Percentiles rank a stretch among this genome's conserved stretches.
phyloP scores from a whole-genome alignment of 2,797 vertebrate genomes.

The Dendrocincla tyrannina region DNA sequence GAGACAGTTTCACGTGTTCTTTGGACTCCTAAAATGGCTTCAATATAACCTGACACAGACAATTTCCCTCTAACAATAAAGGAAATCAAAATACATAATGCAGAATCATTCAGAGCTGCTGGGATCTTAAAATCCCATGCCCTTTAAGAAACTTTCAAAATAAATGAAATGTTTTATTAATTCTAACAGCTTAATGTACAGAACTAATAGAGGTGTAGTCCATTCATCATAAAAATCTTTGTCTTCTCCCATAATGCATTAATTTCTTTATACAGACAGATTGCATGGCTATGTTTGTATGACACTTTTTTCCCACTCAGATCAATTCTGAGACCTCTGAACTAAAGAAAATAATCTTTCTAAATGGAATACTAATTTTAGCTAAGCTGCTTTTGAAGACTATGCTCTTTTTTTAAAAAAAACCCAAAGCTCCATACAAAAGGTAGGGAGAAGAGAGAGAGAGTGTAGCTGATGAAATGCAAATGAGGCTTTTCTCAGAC shows the following conservation, averaged over 20 bases:
- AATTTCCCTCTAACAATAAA: conserved; percentile 36
- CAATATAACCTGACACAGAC: conserved; percentile 6
- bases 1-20: background rate
- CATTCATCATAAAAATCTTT: conserved; percentile 59
- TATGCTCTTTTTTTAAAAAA: conserved; percentile 61
- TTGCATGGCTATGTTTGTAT: conserved; percentile 35
- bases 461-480: conserved; percentile 85
- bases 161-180: conserved; percentile 62
- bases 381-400: conserved; percentile 76
- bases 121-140: conserved; percentile 29
- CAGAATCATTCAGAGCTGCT: background rate
- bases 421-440: conserved; percentile 66
- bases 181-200: conserved; percentile 61
- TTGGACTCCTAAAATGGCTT: background rate
- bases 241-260: conserved; percentile 43
- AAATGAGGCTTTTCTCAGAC: conserved; percentile 87
- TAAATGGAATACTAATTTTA: conserved; percentile 78
- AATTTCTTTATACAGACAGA: conserved; percentile 60
- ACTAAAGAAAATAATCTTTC: conserved; percentile 73
- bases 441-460: conserved; percentile 59
- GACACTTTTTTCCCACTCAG: conserved; percentile 37
- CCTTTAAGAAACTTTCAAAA: conserved; percentile 55
- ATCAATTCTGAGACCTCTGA: conserved; percentile 66
- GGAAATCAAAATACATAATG: conserved; percentile 38
- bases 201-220: conserved; percentile 52